Evolutionary conservation across 2,797 vertebrate genomes (phyloP).

Genomic region (Merluccius polli): DNA sequence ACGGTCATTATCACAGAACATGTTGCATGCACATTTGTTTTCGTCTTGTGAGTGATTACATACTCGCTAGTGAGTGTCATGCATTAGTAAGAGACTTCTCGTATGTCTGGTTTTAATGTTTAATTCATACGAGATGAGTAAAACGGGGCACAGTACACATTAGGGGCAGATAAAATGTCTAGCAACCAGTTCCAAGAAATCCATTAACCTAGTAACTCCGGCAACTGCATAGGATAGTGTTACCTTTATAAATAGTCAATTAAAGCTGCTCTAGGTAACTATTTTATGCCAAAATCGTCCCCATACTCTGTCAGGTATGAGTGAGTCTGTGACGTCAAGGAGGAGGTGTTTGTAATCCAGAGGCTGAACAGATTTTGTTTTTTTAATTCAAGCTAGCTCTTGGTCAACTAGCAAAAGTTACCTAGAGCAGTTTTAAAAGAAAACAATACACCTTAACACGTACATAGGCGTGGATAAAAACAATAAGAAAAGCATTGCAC

Average conservation of each 20-base stretch:
- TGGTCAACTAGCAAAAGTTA: no score
- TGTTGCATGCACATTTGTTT: not conserved
- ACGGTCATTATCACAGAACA: not conserved
- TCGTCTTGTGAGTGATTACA: slow-evolving; percentile 24
- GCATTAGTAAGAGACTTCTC: slow-evolving; percentile 13
- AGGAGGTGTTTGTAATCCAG: no score
- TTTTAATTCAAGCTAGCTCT: no score
- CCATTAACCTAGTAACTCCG: not conserved
- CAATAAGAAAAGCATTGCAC: no score
- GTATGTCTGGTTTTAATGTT: slow-evolving; percentile 26
- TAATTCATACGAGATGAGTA: slow-evolving; percentile 26
- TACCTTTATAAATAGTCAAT: not conserved
- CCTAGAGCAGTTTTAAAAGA: no score
- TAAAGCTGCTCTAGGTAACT: no score
- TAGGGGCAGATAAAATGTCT: not conserved
- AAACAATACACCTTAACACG: not conserved
- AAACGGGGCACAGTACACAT: no score
- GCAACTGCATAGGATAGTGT: not conserved
- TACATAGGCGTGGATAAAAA: no score
- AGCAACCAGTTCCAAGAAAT: not conserved
- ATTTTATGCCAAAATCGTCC: no score
- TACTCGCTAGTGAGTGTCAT: slow-evolving; percentile 20
- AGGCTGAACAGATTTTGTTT: no score
- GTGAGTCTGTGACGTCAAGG: no score
- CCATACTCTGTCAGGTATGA: no score